Evolutionary conservation across 2,797 vertebrate genomes (phyloP), one percentile per base, ranked within the genome.

Genomic region (Hoplostethus mediterraneus): DNA sequence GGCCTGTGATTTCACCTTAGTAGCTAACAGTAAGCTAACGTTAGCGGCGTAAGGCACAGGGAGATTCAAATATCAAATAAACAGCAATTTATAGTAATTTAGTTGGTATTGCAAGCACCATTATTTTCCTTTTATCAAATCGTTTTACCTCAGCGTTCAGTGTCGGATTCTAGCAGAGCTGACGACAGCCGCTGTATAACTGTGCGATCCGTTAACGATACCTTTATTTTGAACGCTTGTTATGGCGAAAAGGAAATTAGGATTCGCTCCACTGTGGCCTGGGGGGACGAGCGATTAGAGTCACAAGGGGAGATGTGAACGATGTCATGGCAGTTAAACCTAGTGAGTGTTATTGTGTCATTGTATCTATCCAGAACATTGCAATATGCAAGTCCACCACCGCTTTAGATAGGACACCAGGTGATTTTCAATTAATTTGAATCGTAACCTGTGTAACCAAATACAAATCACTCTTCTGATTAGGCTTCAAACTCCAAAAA

Each of bases 61-160:
- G 31, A 14, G 2, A 38, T 44, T 49, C 4, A 68, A 10, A 38
- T 1, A 48, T 0, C 0, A 0, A 11, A 36, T 5, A 3, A 0
- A 11, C 16, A 11, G 3, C 12, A 31, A 2, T 0, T 1, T 5
- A 14, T 4, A 0, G 16, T 6, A 1, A 1, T 13, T 9, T 36
- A 3, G 6, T 9, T 10, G 9, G 16, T 16, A 1, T 52, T 9
- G 3, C 0, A 5, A 49, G 65, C 17, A 17, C 0, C 11, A 2
- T n/a, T 38, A 1, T 63, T 3, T 13, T 6, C 0, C 4, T 38
- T 38, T 31, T 31, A 67, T 21, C 7, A 9, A 67, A 59, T 65
- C 1, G 8, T 63, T 61, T 73, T 79, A 36, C 66, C 93, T 94
- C 89, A 86, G 83, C 79, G 84, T 77, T 86, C 68, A 53, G 80